These are phyloP conservation scores for Melitaea athalia DNA, from an alignment of 2,888 invertebrate genomes.

Conservation along the genomic window DNA sequence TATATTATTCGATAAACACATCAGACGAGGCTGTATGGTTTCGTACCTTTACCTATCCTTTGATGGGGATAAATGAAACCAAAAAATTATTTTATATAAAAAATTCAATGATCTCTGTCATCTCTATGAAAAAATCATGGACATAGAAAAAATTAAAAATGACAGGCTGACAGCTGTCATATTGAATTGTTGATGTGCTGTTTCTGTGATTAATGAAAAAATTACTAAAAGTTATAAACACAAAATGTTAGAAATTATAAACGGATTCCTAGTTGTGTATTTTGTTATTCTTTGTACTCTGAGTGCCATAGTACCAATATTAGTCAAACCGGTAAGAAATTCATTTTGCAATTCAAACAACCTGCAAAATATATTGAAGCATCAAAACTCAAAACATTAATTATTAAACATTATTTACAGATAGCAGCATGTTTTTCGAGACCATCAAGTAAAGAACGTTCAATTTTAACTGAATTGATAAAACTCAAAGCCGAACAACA, in stretches of 20 bases:
- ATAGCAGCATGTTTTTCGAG: conserved; percentile 74
- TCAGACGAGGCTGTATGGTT: too few species aligned
- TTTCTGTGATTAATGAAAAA: too few species aligned
- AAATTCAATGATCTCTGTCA: too few species aligned
- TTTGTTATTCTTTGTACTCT: conserved; percentile 73
- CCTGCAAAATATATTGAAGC: neutral
- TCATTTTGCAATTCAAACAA: neutral
- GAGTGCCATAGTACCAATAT: conserved; percentile 68
- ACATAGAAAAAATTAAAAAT: too few species aligned
- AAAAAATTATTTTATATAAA: too few species aligned
- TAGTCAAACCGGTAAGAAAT: conserved; percentile 77
- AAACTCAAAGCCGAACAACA: conserved; percentile 75
- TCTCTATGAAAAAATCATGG: too few species aligned
- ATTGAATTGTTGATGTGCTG: too few species aligned
- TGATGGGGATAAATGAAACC: too few species aligned
- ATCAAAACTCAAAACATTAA: neutral
- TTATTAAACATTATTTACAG: conserved; percentile 56
- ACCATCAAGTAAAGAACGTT: conserved; percentile 70
- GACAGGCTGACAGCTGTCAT: too few species aligned
- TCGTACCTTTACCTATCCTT: too few species aligned
- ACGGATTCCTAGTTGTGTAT: conserved; percentile 72
- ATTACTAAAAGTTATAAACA: too few species aligned
- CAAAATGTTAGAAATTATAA: conserved; percentile 73
- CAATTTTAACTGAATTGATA: conserved; percentile 63
- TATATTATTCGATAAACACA: too few species aligned